Evolutionary conservation across 2,113 vertebrate genomes (phyloP), one percentile per base, ranked within the genome.

Genomic region (Stictonetta naevosa): DNA sequence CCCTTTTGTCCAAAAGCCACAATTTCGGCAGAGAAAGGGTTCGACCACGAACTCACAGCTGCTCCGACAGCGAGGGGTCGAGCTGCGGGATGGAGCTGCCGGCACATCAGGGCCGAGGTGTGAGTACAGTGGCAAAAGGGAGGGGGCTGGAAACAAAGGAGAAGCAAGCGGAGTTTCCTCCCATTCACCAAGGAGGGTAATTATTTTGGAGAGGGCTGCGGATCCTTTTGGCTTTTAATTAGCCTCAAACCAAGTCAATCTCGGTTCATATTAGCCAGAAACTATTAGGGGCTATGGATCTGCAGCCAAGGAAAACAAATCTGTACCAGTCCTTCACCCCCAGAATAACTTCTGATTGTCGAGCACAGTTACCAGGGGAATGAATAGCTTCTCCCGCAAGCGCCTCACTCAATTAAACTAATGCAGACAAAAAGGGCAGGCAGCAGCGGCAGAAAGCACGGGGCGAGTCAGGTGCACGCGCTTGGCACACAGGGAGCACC

Each of bases 181-280:
- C 68, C 75, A 90, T 62, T 92, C 88, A 76, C 84, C 29, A 10
- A 93, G 60, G 5, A 79, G 2, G 7, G 59, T 63, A 94, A 94
- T 90, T 95, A 90, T 50, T 85, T 73, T 69, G 23, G 71, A 92
- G 80, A 84, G 44, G 40, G 63, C n/a, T 14, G 31, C 19, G 4
- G 52, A 93, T 55, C 60, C 91, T 92, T 94, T 78, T 86, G 76
- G 73, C 58, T 95, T 84, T 81, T 94, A 97, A 96, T 90, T 84
- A 92, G 72, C 12, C 26, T 63, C 50, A 96, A 97, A 95, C 63
- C 69, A 91, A 96, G 88, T 71, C 85, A 83, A 63, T 42, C 18
- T 58, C 2, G 0, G 56, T 68, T 78, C 71, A 10, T 52, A 29
- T 16, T 29, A 96, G 48, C 8, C 6, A 86, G 55, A 88, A 78